Percentiles rank a stretch among this genome's conserved stretches.
Conservation (phyloP, 2,797 vertebrate species). For the Rhinophrynus dorsalis region DNA sequence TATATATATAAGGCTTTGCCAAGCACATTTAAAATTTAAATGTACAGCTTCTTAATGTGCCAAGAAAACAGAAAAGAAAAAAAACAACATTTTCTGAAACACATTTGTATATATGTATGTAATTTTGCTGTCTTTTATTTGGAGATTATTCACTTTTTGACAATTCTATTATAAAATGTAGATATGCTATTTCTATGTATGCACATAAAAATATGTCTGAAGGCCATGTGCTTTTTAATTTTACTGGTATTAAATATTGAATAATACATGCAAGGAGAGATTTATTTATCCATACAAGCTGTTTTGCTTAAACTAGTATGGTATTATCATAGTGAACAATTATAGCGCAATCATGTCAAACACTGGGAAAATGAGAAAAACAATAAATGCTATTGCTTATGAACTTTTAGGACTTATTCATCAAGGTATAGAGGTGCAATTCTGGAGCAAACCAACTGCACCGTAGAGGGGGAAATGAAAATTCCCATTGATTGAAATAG, state of each 20-base stretch:
- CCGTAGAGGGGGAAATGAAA: too few relatives aligned
- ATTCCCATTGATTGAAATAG: too few relatives aligned
- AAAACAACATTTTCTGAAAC: conserved; percentile 28
- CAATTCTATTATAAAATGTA: conserved; percentile 33
- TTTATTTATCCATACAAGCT: conserved; percentile 37
- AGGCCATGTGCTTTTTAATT: conserved; percentile 38
- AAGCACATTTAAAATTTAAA: conserved; percentile 45
- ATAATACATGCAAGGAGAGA: conserved; percentile 38
- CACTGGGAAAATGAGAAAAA: background rate
- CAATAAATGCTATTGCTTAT: conserved; percentile 8
- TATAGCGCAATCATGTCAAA: conserved; percentile 20
- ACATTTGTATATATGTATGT: conserved; percentile 27
- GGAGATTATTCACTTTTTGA: conserved; percentile 33
- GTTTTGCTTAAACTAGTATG: conserved; percentile 34
- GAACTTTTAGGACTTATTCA: too few relatives aligned
- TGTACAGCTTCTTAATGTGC: conserved; percentile 36
- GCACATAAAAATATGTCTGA: conserved; percentile 37
- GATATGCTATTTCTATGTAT: conserved; percentile 29
- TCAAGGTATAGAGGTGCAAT: too few relatives aligned
- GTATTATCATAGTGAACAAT: conserved; percentile 32
- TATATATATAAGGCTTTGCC: conserved; percentile 19
- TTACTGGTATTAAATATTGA: conserved; percentile 38
- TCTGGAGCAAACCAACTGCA: too few relatives aligned
- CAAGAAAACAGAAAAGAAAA: conserved; percentile 35
- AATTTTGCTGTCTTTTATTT: conserved; percentile 28